Evolutionary conservation across 2,113 vertebrate genomes (phyloP).

Genomic region (Anoura caudifer): DNA sequence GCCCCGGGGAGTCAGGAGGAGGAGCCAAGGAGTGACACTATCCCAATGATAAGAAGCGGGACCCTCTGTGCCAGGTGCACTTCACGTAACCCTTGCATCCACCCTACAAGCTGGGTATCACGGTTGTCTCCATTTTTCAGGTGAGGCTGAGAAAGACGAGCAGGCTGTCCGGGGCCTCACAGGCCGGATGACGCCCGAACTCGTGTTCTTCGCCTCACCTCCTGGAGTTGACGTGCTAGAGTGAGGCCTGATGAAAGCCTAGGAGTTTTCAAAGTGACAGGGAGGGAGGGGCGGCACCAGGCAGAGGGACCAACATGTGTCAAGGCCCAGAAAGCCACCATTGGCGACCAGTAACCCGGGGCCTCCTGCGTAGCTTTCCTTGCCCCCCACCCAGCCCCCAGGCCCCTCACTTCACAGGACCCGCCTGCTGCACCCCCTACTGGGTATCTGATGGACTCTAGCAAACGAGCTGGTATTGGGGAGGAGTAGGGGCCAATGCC

Average conservation of each 20-base stretch:
- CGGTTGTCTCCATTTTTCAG: neutral
- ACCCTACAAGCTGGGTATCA: accelerated
- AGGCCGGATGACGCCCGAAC: neutral
- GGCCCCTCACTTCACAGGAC: neutral
- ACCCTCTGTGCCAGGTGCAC: accelerated
- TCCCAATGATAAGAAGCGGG: neutral
- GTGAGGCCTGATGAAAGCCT: accelerated
- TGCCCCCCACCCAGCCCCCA: neutral
- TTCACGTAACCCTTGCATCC: neutral
- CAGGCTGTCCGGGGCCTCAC: neutral
- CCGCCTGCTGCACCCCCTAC: neutral
- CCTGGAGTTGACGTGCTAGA: neutral
- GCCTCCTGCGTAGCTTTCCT: neutral
- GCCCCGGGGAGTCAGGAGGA: neutral
- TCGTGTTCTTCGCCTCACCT: accelerated
- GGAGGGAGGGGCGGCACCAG: neutral
- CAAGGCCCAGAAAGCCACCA: neutral
- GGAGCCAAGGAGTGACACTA: accelerated
- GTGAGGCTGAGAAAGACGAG: neutral
- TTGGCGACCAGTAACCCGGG: neutral
- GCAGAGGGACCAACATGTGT: neutral
- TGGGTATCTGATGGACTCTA: neutral
- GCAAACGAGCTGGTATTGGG: neutral
- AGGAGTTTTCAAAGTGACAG: neutral
- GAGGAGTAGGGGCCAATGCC: neutral